Evolutionary conservation across 2,888 invertebrate genomes (phyloP), one percentile per base, ranked within the genome.

Genomic region (Anthophora plumipes): DNA sequence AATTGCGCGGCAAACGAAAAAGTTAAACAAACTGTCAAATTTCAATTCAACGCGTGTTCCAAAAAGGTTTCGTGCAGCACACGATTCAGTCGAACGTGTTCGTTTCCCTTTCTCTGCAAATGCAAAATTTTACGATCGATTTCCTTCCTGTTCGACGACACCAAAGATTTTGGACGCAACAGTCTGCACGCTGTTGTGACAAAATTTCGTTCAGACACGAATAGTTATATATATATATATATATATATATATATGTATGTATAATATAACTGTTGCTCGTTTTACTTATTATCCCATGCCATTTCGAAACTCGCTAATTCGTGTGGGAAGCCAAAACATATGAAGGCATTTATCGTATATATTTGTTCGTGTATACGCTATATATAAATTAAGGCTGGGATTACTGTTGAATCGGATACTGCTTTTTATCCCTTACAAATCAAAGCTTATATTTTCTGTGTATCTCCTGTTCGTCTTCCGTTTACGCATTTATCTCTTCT

Each of bases 241-340:
- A n/a, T n/a, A n/a, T n/a, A n/a, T n/a, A n/a, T n/a, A n/a, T n/a
- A n/a, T n/a, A n/a, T n/a, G n/a, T n/a, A n/a, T n/a, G n/a, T n/a
- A n/a, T n/a, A n/a, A n/a, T n/a, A 68, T 31, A 64, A 66, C 46
- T 78, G 57, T 60, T 69, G 31, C 66, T 66, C 48, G 50, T 60
- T n/a, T 55, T 41, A 41, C 52, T 50, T 64, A 46, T 83, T 72
- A 86, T 87, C 85, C 83, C 83, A 78, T 80, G 72, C 77, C 88
- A 60, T 82, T 81, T 81, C 57, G 69, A 71, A 83, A 74, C 67
- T 77, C 84, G 73, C 78, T 82, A 88, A 86, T 88, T 89, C 88
- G 82, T 89, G 88, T 89, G 87, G 89, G 83, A 91, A 92, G 92
- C 92, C 92, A 92, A 93, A 92, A 93, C 93, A 92, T 92, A 93